Evolutionary conservation across 2,797 vertebrate species (phyloP).

Genomic region (Nannoperca australis): DNA sequence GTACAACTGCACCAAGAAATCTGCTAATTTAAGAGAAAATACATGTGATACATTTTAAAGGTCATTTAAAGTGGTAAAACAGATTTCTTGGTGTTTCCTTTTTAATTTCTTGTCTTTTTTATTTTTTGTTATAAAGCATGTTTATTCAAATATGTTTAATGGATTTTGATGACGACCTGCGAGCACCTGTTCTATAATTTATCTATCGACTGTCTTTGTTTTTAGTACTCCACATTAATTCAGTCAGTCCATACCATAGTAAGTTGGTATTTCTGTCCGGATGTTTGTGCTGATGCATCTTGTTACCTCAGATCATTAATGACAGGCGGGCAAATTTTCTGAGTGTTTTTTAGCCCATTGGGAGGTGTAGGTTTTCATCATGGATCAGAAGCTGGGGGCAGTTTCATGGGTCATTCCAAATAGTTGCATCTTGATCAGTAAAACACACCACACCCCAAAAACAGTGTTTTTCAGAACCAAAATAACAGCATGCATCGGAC

Average conservation of each 20-base stretch:
- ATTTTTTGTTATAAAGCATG: constrained; percentile 59
- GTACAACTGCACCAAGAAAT: constrained; percentile 57
- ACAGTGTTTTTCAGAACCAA: constrained; percentile 24
- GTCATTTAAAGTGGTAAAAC: neutral
- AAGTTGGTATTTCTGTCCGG: constrained; percentile 85
- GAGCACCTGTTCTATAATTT: constrained; percentile 79
- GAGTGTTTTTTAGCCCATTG: constrained; percentile 37
- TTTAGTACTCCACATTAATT: constrained; percentile 86
- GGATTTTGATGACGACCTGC: constrained; percentile 66
- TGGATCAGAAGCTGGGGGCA: constrained; percentile 50
- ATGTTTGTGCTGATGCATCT: constrained; percentile 87
- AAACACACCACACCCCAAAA: constrained; percentile 43
- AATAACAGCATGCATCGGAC: constrained; percentile 80
- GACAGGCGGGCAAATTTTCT: constrained; percentile 55
- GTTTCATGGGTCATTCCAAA: constrained; percentile 62
- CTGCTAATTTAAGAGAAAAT: constrained; percentile 26
- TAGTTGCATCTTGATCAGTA: constrained; percentile 78
- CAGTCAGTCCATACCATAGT: constrained; percentile 87
- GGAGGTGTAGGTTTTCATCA: constrained; percentile 51
- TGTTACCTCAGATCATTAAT: constrained; percentile 77
- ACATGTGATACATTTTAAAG: neutral
- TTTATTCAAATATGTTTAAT: constrained; percentile 53
- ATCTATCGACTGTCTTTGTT: constrained; percentile 85
- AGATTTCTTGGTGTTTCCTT: constrained; percentile 67
- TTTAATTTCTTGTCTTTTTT: constrained; percentile 49